These are phyloP conservation scores for Plecotus auritus DNA, from an alignment of 2,113 vertebrate genomes.

Conservation along the genomic window DNA sequence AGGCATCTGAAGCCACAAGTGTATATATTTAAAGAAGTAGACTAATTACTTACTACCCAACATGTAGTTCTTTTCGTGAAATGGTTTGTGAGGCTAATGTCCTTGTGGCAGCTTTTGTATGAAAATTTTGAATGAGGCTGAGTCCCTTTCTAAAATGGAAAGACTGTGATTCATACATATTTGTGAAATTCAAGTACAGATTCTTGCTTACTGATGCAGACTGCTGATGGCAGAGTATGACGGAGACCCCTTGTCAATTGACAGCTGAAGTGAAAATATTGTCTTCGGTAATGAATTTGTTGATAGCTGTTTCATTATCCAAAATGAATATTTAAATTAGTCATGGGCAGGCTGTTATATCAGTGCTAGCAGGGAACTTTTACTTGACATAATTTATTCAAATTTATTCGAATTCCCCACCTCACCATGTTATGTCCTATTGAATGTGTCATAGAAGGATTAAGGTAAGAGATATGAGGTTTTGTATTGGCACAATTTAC, in stretches of 20 bases:
- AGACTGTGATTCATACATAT: background rate
- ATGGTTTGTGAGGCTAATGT: background rate
- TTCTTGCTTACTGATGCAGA: background rate
- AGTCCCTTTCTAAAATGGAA: background rate
- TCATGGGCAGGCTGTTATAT: background rate
- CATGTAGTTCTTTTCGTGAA: background rate
- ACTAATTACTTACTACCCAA: background rate
- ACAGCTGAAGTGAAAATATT: conserved; percentile 42
- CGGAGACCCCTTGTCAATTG: background rate
- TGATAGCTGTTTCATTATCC: conserved; percentile 18
- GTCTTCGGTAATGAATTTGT: conserved; percentile 1
- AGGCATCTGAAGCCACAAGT: background rate
- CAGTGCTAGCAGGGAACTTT: background rate
- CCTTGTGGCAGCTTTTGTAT: background rate
- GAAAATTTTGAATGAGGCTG: background rate
- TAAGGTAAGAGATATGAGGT: background rate
- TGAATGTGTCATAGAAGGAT: background rate
- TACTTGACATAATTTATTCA: background rate
- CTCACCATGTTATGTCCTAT: background rate
- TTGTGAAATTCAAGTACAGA: conserved; percentile 20
- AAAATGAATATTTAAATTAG: conserved; percentile 16
- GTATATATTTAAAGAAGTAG: background rate
- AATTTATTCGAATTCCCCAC: background rate
- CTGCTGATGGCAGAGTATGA: background rate
- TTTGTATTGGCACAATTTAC: background rate